phyloP scores from a whole-genome alignment of 2,797 vertebrate genomes.

The Sarcophilus harrisii region DNA sequence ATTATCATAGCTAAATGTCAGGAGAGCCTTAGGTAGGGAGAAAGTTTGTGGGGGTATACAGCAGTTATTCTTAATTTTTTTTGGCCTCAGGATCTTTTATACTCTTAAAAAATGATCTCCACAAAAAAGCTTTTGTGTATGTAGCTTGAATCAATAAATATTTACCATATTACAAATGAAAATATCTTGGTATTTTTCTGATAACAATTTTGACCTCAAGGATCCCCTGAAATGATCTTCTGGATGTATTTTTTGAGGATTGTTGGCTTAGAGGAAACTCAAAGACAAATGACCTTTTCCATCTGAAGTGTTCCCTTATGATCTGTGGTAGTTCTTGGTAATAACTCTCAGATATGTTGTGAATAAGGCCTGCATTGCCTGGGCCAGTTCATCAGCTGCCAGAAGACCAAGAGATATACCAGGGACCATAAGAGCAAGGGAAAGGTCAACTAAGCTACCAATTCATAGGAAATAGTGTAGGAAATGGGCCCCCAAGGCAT shows the following conservation, averaged over 20 bases:
- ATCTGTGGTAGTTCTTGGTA: neutral
- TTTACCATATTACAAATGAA: neutral
- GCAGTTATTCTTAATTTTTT: neutral
- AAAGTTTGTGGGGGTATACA: neutral
- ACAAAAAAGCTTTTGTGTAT: neutral
- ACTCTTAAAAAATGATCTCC: neutral
- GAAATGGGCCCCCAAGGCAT: neutral
- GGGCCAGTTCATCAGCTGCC: neutral
- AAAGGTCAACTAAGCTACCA: neutral
- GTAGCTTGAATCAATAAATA: neutral
- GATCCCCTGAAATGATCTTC: neutral
- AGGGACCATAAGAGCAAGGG: neutral
- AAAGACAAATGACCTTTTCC: neutral
- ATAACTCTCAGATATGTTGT: neutral
- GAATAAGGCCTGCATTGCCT: neutral
- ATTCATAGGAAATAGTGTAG: neutral
- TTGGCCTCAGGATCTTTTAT: neutral
- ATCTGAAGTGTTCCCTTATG: neutral
- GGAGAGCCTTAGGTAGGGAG: neutral
- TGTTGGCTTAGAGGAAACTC: neutral
- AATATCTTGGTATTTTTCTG: neutral
- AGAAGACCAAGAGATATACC: neutral
- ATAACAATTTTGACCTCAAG: neutral
- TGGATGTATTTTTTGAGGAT: neutral
- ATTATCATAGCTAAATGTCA: neutral